Percentiles rank a stretch among this genome's conserved stretches.
Evolutionary conservation across 92 coral and sea anemone species (phyloP).

Genomic region (Porites rus): DNA sequence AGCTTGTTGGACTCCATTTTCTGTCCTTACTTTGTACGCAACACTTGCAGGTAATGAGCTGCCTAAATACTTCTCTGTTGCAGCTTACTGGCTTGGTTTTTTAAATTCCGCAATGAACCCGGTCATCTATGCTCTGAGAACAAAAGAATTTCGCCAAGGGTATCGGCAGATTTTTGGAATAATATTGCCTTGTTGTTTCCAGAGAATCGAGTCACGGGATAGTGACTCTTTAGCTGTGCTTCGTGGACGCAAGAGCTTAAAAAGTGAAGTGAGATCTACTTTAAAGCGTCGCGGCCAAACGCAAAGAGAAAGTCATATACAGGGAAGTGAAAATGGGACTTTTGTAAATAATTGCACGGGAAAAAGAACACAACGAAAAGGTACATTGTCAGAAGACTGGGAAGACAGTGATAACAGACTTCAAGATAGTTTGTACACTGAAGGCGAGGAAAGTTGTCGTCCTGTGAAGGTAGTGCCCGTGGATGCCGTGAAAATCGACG

Average conservation of each 20-base stretch:
- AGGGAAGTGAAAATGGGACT: neutral
- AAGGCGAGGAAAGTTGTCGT: neutral
- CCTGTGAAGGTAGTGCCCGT: neutral
- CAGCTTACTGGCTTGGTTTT: slow-evolving; percentile 74
- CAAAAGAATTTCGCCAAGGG: slow-evolving; percentile 61
- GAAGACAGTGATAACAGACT: neutral
- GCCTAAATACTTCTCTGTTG: slow-evolving; percentile 56
- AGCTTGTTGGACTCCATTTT: slow-evolving; percentile 74
- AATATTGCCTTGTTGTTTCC: slow-evolving; percentile 52
- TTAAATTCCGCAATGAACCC: slow-evolving; percentile 71
- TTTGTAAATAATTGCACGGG: neutral
- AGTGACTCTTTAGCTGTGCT: slow-evolving; percentile 25
- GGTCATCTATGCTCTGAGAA: slow-evolving; percentile 60
- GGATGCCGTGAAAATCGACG: neutral
- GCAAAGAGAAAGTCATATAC: neutral
- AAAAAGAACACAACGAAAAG: neutral
- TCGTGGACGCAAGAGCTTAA: slow-evolving; percentile 40
- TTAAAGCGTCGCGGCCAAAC: slow-evolving; percentile 1
- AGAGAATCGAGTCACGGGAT: neutral
- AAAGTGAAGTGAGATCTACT: slow-evolving; percentile 8
- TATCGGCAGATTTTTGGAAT: slow-evolving; percentile 66
- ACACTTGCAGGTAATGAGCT: slow-evolving; percentile 46
- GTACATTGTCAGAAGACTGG: neutral
- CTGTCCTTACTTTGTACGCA: slow-evolving; percentile 59
- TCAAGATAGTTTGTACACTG: neutral